A percentile compares a stretch with the other conserved stretches of the same genome.
Evolutionary conservation across 2,888 invertebrate genomes (phyloP).

Genomic region (Protodeltote pygarga): DNA sequence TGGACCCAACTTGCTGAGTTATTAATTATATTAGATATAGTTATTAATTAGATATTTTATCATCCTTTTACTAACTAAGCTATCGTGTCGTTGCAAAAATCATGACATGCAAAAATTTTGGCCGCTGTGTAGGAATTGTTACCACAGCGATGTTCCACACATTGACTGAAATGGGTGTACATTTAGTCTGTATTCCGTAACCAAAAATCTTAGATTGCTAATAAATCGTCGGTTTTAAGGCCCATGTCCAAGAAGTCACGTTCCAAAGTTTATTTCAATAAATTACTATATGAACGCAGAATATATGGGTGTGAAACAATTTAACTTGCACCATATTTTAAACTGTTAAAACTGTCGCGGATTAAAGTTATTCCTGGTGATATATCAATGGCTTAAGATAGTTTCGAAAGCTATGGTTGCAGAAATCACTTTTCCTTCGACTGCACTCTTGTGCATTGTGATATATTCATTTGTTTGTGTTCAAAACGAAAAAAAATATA

Average conservation of each 20-base stretch:
- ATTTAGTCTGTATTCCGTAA: background rate
- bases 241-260: slow-evolving; percentile 26
- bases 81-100: no score
- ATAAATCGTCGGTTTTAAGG: slow-evolving; percentile 3
- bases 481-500: no score
- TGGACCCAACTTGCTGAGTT: no score
- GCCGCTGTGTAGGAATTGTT: no score
- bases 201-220: background rate
- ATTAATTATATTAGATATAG: no score
- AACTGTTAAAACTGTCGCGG: slow-evolving; percentile 26
- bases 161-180: background rate
- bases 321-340: slow-evolving; percentile 54
- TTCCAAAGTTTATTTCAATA: slow-evolving; percentile 41
- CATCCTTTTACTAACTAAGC: no score
- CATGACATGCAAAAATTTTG: no score
- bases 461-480: no score
- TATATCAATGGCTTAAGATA: slow-evolving; percentile 25
- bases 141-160: no score
- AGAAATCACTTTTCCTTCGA: slow-evolving; percentile 9
- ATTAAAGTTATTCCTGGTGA: slow-evolving; percentile 37
- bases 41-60: no score
- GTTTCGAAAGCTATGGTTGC: slow-evolving; percentile 14
- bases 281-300: slow-evolving; percentile 35
- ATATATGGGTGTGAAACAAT: slow-evolving; percentile 47
- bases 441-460: slow-evolving; percentile 7